A percentile compares a stretch with the other conserved stretches of the same genome.
Evolutionary conservation across 2,797 vertebrate species (phyloP).

Genomic region (Myotis findleyi): DNA sequence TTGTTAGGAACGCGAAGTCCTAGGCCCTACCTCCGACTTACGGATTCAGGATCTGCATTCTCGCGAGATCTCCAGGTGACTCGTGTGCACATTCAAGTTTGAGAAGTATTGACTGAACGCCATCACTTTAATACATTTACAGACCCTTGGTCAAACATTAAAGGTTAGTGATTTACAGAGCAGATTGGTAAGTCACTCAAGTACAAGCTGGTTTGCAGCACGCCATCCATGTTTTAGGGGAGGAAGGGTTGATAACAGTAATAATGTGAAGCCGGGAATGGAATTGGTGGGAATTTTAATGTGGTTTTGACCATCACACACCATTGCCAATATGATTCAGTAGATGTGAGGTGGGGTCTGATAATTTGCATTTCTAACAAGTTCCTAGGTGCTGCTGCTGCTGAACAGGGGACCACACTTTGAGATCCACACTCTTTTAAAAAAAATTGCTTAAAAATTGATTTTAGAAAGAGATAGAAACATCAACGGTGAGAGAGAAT

Average conservation of each 20-base stretch:
- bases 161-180: not conserved
- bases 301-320: not conserved
- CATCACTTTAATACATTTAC: not conserved
- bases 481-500: no score
- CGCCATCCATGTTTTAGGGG: not conserved
- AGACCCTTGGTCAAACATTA: not conserved
- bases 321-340: not conserved
- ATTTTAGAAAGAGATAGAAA: no score
- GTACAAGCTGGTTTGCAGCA: not conserved
- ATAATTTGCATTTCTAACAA: not conserved
- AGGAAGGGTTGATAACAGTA: not conserved
- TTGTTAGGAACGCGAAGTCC: not conserved
- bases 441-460: no score
- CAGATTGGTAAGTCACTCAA: not conserved
- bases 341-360: not conserved
- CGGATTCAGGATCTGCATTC: not conserved
- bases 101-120: not conserved
- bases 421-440: not conserved
- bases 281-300: not conserved
- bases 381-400: not conserved
- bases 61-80: not conserved
- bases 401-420: not conserved
- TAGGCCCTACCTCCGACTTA: not conserved
- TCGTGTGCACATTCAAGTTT: not conserved
- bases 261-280: not conserved